These are phyloP conservation scores for Scaptomyza tumidula DNA, from an alignment of 2,888 invertebrate genomes.

Conservation along the genomic window DNA sequence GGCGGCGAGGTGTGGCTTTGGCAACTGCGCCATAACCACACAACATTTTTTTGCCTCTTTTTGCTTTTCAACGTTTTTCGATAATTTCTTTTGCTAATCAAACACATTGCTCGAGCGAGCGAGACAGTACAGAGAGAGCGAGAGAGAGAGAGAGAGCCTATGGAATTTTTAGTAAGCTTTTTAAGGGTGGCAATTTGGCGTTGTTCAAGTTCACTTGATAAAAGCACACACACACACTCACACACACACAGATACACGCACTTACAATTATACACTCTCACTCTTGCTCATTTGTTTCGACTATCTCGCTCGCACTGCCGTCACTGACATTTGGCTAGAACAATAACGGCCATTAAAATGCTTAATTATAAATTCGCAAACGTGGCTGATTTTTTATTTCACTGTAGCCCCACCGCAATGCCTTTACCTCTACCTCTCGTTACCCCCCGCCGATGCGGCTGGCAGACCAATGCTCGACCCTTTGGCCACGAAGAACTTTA, in stretches of 20 bases:
- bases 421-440: background rate
- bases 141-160: constrained; percentile 17
- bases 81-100: constrained; percentile 64
- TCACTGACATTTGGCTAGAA: constrained; percentile 61
- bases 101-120: constrained; percentile 42
- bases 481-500: constrained; percentile 2
- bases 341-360: constrained; percentile 82
- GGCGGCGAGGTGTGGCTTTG: background rate
- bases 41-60: constrained; percentile 39
- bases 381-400: constrained; percentile 70
- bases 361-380: constrained; percentile 83
- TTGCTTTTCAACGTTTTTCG: constrained; percentile 30
- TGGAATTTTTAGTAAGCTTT: constrained; percentile 40
- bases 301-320: constrained; percentile 39
- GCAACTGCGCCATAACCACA: constrained; percentile 73
- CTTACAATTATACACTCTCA: background rate
- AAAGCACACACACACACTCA: constrained; percentile 41
- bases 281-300: background rate
- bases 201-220: constrained; percentile 68
- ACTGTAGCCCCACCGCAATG: constrained; percentile 25
- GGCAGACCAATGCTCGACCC: constrained; percentile 15
- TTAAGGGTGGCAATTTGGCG: constrained; percentile 81
- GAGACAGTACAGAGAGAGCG: constrained; percentile 5
- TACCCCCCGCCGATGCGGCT: constrained; percentile 44
- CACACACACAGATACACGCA: constrained; percentile 26